Conservation (phyloP, 2,797 vertebrate genomes). For the Muraenolepis orangiensis region DNA sequence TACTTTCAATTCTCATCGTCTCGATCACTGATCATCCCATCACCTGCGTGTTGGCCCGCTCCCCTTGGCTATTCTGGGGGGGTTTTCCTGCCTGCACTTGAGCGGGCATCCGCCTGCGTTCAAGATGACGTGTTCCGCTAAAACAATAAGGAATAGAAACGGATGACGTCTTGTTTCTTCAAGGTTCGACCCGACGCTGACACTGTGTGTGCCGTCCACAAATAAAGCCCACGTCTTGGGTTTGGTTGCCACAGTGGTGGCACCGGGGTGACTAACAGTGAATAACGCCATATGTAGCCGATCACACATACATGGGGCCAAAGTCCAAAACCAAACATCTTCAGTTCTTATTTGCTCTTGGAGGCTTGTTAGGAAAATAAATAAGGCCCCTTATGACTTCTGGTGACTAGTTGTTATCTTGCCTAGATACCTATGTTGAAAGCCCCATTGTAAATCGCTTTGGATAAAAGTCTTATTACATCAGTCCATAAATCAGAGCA, state of each 20-base stretch:
- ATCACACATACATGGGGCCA: too few relatives aligned
- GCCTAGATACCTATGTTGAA: too few relatives aligned
- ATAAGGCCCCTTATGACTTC: too few relatives aligned
- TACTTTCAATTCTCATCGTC: background rate
- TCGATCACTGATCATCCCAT: background rate
- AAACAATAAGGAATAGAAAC: conserved; percentile 1
- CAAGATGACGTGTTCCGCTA: conserved; percentile 1
- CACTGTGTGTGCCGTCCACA: background rate
- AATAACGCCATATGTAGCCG: background rate
- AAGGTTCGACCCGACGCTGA: background rate
- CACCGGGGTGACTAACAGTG: background rate
- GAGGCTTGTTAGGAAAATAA: too few relatives aligned
- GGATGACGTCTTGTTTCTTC: conserved; percentile 39
- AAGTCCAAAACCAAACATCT: too few relatives aligned
- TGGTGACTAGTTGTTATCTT: too few relatives aligned
- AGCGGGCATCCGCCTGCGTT: background rate
- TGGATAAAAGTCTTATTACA: too few relatives aligned
- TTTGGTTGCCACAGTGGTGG: background rate
- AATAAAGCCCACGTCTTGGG: background rate
- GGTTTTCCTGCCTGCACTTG: background rate
- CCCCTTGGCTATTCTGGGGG: background rate
- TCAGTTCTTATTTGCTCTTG: too few relatives aligned
- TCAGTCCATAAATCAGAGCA: too few relatives aligned
- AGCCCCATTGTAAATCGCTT: too few relatives aligned
- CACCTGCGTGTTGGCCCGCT: background rate